Evolutionary conservation across 2,113 vertebrate species (phyloP).

Genomic region (Hippocampus barbouri): DNA sequence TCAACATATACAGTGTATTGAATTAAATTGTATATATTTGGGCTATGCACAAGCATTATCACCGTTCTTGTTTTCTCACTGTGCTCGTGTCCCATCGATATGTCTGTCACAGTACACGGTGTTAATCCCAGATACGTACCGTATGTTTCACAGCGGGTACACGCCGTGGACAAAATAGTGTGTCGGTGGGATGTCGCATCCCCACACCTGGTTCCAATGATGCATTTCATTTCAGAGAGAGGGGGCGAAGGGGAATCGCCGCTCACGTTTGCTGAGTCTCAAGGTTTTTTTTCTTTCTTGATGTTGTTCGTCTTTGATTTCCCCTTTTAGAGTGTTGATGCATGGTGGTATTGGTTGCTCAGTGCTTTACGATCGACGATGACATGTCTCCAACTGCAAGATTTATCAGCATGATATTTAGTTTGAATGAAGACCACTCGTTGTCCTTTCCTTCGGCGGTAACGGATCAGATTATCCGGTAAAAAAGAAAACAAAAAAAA

Average conservation of each 20-base stretch:
- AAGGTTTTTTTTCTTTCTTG: constrained; percentile 1
- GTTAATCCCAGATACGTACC: not conserved
- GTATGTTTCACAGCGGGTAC: constrained; percentile 4
- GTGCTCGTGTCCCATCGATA: constrained; percentile 26
- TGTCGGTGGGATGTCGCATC: constrained; percentile 20
- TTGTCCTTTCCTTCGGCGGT: not conserved
- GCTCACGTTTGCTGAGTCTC: not conserved
- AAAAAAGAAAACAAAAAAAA: not conserved
- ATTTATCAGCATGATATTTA: not conserved
- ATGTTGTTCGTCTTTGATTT: constrained; percentile 4
- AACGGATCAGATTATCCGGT: not conserved
- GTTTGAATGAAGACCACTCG: not conserved
- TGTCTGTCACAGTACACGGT: constrained; percentile 6
- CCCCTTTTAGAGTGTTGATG: not conserved
- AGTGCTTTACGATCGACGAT: not conserved
- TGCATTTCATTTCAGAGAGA: not conserved
- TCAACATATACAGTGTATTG: constrained; percentile 3
- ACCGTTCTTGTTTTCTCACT: constrained; percentile 14
- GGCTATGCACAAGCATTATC: constrained; percentile 51
- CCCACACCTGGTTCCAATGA: constrained; percentile 7
- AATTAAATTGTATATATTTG: constrained; percentile 38
- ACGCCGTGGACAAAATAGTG: constrained; percentile 20
- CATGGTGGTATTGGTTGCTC: constrained; percentile 5
- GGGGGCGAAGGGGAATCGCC: constrained; percentile 13
- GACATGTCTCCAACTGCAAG: not conserved